Conservation (phyloP, 2,888 invertebrate species). For the Punctoribates punctum region DNA sequence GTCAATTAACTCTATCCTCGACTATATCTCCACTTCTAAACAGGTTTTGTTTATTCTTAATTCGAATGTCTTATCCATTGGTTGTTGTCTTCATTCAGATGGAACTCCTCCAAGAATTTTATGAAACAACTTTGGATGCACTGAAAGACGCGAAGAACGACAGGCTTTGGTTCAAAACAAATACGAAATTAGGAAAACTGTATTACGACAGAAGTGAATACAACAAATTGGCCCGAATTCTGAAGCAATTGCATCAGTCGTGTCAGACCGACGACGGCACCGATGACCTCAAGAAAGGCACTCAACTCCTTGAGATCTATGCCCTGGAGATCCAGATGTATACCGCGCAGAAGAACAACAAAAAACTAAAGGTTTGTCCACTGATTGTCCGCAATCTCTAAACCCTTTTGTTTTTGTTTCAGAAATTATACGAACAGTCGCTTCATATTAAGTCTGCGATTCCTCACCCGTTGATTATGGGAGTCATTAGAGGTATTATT, state of each 20-base stretch:
- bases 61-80: slow-evolving; percentile 55
- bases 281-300: slow-evolving; percentile 95
- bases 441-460: slow-evolving; percentile 98
- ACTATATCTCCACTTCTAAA: slow-evolving; percentile 98
- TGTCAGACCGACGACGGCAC: slow-evolving; percentile 98
- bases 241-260: slow-evolving; percentile 93
- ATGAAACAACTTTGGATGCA: slow-evolving; percentile 91
- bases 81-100: slow-evolving; percentile 62
- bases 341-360: slow-evolving; percentile 98
- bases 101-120: slow-evolving; percentile 96
- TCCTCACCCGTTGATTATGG: slow-evolving; percentile 99
- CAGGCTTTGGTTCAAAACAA: slow-evolving; percentile 98
- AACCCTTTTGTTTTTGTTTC: slow-evolving; percentile 37
- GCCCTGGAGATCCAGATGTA: slow-evolving; percentile 99
- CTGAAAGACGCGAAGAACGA: slow-evolving; percentile 98
- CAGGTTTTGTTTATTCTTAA: slow-evolving; percentile 65
- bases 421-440: slow-evolving; percentile 92
- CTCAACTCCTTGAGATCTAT: slow-evolving; percentile 95
- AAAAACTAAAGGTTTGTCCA: slow-evolving; percentile 70
- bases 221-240: slow-evolving; percentile 90
- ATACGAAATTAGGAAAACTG: slow-evolving; percentile 95
- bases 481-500: slow-evolving; percentile 75
- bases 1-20: slow-evolving; percentile 97
- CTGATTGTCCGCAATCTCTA: background rate
- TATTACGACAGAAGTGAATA: slow-evolving; percentile 84